Percentiles rank a stretch among this genome's conserved stretches.
These are phyloP conservation scores for Pocota personata DNA, from an alignment of 2,888 invertebrate genomes.

Conservation along the genomic window DNA sequence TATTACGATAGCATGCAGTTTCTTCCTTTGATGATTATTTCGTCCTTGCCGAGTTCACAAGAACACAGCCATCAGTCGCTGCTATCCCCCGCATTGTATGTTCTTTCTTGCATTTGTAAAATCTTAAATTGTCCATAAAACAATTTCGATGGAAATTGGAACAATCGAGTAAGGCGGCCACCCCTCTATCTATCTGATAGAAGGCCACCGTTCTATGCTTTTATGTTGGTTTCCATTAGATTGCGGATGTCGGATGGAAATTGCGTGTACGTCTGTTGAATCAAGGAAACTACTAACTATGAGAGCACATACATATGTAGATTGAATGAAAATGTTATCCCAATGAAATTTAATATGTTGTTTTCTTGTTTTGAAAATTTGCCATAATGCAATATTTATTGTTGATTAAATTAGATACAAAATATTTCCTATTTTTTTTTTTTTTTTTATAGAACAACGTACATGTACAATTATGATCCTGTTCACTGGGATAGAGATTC, in stretches of 20 bases:
- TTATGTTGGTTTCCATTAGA: background rate
- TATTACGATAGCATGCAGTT: background rate
- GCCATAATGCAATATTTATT: background rate
- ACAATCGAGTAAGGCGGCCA: background rate
- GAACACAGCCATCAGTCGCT: background rate
- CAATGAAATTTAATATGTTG: background rate
- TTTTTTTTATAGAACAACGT: background rate
- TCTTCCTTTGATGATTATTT: conserved; percentile 11
- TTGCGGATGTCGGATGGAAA: background rate
- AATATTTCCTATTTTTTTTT: background rate
- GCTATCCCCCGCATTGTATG: background rate
- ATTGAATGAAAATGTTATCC: background rate
- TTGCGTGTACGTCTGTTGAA: background rate
- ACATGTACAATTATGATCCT: background rate
- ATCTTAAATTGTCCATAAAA: conserved; percentile 38
- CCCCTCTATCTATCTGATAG: background rate
- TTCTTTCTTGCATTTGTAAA: background rate
- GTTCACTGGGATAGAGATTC: background rate
- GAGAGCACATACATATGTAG: background rate
- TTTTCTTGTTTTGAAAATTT: background rate
- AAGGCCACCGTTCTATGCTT: background rate
- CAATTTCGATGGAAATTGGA: conserved; percentile 33
- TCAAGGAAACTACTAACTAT: background rate
- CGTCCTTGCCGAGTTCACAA: conserved; percentile 19
- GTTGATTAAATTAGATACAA: background rate